Percentiles rank a stretch among this genome's conserved stretches.
Evolutionary conservation across 2,888 invertebrate genomes (phyloP).

Genomic region (Amphimallon solstitiale): DNA sequence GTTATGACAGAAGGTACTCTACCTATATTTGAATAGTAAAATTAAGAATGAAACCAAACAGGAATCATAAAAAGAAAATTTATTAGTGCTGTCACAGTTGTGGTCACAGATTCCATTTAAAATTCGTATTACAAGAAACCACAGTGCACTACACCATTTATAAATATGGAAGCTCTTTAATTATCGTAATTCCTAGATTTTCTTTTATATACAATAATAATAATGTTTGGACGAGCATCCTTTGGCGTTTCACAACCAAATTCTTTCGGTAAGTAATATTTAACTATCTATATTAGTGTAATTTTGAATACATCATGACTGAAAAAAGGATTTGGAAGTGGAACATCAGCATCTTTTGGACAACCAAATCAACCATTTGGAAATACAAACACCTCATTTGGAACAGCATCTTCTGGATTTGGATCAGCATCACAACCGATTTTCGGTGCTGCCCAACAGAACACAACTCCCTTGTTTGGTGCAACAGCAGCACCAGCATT

Average conservation of each 20-base stretch:
- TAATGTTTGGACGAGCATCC: slow-evolving; percentile 37
- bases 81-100: too few relatives aligned
- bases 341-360: slow-evolving; percentile 33
- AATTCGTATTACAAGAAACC: too few relatives aligned
- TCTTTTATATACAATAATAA: background rate
- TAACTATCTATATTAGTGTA: background rate
- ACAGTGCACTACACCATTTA: too few relatives aligned
- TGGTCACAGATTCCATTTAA: too few relatives aligned
- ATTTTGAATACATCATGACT: background rate
- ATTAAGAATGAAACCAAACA: too few relatives aligned
- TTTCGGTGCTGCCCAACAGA: slow-evolving; percentile 68
- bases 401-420: slow-evolving; percentile 74
- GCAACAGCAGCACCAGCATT: slow-evolving; percentile 72
- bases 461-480: slow-evolving; percentile 71
- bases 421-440: slow-evolving; percentile 69
- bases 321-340: slow-evolving; percentile 41
- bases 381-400: slow-evolving; percentile 71
- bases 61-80: too few relatives aligned
- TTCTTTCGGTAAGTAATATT: slow-evolving; percentile 35
- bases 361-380: slow-evolving; percentile 60
- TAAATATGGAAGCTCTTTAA: too few relatives aligned
- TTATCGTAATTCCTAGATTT: too few relatives aligned
- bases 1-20: too few relatives aligned
- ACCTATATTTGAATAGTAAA: too few relatives aligned
- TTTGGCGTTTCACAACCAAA: slow-evolving; percentile 36